Base-by-base conservation (phyloP, 2,113 vertebrate genomes). In the Raja brachyura region DNA sequence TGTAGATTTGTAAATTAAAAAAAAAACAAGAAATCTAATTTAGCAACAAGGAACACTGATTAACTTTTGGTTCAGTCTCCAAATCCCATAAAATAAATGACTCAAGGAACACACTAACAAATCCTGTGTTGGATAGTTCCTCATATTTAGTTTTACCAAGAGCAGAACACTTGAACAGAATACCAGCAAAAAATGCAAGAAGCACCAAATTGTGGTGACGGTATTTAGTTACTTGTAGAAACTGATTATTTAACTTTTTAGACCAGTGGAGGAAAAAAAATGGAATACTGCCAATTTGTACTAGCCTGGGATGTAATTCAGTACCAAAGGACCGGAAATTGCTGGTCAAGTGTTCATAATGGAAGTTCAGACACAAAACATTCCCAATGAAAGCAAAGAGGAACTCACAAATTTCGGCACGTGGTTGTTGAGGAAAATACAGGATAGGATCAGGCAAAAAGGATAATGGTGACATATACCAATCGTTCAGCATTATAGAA, bases 81-180 rank as follows among this genome's bases (percentile, higher is more conserved):
- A 59, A 88, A 56, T 88, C n/a, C 59, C 61, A 66, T 28, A n/a
- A 63, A 88, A 88, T 61, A 88, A 63, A 88, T 88, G n/a, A 28
- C 59, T 63, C 81, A 61, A 86, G 25, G 56, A 56, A 20, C 81
- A 86, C 81, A 61, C 11, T 61, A 11, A 86, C 25, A 88, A 61
- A 33, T 13, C 14, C 59, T 31, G 59, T 18, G 39, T 88, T 88
- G 63, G 59, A n/a, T n/a, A 88, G 0, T 14, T 8, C 28, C 59
- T 63, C 18, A 13, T 88, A 59, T 88, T 88, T 66, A 88, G n/a
- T 88, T 18, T 88, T 88, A 88, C n/a, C 83, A 88, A 14, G 28
- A 31, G n/a, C 83, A 88, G n/a, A 25, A 86, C 63, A 63, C 83
- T 63, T 86, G 25, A 25, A 28, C 9, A 63, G 56, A 86, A 31